Percentiles rank a stretch among this genome's conserved stretches.
Evolutionary conservation across 37 sponge, comb jelly and placozoan genomes (phyloP).

Genomic region (Petrosia ficiformis): DNA sequence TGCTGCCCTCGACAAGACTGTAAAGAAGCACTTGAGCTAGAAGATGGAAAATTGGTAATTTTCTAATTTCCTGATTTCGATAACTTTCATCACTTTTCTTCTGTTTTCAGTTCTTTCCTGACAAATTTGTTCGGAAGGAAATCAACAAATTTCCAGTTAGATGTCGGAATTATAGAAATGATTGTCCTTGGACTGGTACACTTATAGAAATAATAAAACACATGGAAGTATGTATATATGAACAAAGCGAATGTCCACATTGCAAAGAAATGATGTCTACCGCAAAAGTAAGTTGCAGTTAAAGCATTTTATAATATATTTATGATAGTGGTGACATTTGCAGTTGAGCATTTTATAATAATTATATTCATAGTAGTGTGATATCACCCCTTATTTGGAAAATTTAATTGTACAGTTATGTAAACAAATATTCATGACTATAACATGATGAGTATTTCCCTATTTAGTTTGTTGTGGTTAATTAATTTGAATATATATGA

Average conservation of each 20-base stretch:
- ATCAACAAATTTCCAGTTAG: constrained; percentile 8
- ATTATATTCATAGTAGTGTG: too few relatives aligned
- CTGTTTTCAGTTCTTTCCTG: constrained; percentile 55
- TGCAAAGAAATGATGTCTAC: constrained; percentile 15
- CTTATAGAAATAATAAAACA: constrained; percentile 8
- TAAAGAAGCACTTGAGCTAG: constrained; percentile 20
- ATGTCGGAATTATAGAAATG: constrained; percentile 15
- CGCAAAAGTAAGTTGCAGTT: neutral
- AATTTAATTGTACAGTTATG: too few relatives aligned
- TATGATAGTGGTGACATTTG: too few relatives aligned
- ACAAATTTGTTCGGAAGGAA: constrained; percentile 52
- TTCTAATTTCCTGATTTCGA: neutral
- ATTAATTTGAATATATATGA: too few relatives aligned
- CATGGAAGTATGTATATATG: neutral
- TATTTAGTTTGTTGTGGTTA: too few relatives aligned
- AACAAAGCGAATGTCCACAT: neutral
- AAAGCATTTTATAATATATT: too few relatives aligned
- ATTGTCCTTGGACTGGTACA: constrained; percentile 52
- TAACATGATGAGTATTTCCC: too few relatives aligned
- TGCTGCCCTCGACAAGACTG: constrained; percentile 18
- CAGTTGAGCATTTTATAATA: too few relatives aligned
- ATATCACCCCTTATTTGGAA: too few relatives aligned
- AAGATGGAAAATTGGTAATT: constrained; percentile 22
- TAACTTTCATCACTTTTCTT: neutral
- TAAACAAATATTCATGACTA: too few relatives aligned